phyloP scores from a whole-genome alignment of 2,888 invertebrate species.

The Drosophila merina region DNA sequence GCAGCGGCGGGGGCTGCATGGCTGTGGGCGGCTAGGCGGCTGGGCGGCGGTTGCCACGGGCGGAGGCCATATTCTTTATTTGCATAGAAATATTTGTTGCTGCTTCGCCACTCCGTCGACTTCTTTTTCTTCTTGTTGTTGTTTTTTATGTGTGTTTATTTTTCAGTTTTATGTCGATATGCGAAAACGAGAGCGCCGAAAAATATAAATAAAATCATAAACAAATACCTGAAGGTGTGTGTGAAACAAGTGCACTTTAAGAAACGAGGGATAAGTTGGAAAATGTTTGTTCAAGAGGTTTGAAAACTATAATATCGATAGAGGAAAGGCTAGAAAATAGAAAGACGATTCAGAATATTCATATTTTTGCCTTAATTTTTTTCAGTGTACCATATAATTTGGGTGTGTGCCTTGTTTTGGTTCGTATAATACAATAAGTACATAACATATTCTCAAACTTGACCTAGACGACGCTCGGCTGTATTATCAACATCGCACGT shows the following conservation, averaged over 20 bases:
- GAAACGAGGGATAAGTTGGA: neutral
- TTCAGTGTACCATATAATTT: constrained; percentile 12
- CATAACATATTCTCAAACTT: constrained; percentile 45
- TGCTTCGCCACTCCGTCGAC: constrained; percentile 2
- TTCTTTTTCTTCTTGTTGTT: constrained; percentile 36
- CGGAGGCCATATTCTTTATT: constrained; percentile 65
- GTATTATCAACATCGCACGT: constrained; percentile 69
- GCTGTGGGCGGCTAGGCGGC: constrained; percentile 6
- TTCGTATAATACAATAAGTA: constrained; percentile 31
- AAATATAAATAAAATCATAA: constrained; percentile 64
- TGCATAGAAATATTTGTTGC: constrained; percentile 71
- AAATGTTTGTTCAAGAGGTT: too few relatives aligned
- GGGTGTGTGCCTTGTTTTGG: constrained; percentile 29
- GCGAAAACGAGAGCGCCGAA: constrained; percentile 71
- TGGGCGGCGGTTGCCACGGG: constrained; percentile 10
- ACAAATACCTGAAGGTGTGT: constrained; percentile 28
- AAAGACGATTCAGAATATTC: too few relatives aligned
- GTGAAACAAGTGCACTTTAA: constrained; percentile 5
- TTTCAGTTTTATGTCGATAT: constrained; percentile 75
- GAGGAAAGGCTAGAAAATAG: too few relatives aligned
- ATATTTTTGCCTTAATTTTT: neutral
- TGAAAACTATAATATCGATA: too few relatives aligned
- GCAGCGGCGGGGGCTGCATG: neutral
- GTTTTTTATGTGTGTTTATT: constrained; percentile 69
- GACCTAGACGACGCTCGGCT: constrained; percentile 63